Base-by-base conservation (phyloP, 64 coral and sea anemone species). In the Actinia equina region DNA sequence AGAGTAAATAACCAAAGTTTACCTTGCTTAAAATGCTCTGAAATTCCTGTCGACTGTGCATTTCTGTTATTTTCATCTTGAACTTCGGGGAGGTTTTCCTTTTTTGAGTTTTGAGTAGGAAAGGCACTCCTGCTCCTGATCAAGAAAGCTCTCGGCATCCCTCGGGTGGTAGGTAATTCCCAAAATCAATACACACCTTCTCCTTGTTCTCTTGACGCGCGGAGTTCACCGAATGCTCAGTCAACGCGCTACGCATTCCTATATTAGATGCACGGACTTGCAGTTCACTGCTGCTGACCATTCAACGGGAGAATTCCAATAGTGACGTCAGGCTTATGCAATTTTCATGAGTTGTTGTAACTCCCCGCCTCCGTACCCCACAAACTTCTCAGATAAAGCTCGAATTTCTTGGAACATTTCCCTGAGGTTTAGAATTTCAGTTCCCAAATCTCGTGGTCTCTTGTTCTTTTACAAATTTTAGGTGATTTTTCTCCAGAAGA, bases 281-380 rank as follows among this genome's bases (percentile, higher is more conserved):
- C 54, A 53, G 77, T 87, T 87, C 90, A 82, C 30, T 37, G 7
- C 78, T 91, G 90, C 84, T 92, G 83, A 85, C 83, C 90, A 92
- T 87, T 92, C 90, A 80, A 92, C 84, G 43, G 90, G 90, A 92
- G 90, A 92, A 92, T 92, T 92, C 90, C 90, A 70, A 13, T 83
- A 80, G 85, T 92, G 90, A 92, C 90, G 90, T 92, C 84, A 92
- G 37, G 51, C 7, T 78, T n/a, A 77, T 81, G 85, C 83, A 87
- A 87, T 92, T 87, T 92, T 62, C 59, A 52, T 78, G 80, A 83
- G 78, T 42, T 69, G 55, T 49, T 57, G 69, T 30, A 87, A 92
- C 74, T 92, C 90, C 86, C 86, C 90, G 53, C 53, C 83, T 63
- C 55, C 55, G 83, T 60, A 26, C 83, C 44, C 78, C 78, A 37